Evolutionary conservation across 2,888 invertebrate genomes (phyloP), one percentile per base, ranked within the genome.

Genomic region (Morpho achilles): DNA sequence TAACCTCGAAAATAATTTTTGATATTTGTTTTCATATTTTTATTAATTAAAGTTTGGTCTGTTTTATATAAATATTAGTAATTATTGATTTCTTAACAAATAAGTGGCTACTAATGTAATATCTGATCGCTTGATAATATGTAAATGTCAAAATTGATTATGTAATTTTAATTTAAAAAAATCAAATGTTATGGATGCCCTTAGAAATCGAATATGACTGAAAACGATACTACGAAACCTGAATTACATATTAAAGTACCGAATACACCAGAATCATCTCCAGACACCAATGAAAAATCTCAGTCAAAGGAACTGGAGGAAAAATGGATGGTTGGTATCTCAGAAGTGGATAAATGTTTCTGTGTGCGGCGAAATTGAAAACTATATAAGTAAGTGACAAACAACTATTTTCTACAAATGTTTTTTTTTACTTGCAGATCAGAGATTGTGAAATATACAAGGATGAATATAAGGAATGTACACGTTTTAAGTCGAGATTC

Each of bases 401-500:
- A 16, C 3, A 43, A 8, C 3, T 7, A 43, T 43, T 43, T 43
- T 7, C 9, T 10, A 10, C 4, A 45, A n/a, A 1, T 10, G 1
- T 45, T 45, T 4, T 39, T 23, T 22, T n/a, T 59, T 58, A 49
- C 71, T 88, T 85, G 32, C 76, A 97, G 97, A 94, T 97, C 52
- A 91, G 96, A 68, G 94, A 95, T 7, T 97, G 97, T 79, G 82
- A 92, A n/a, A 70, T 93, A n/a, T 97, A 97, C 74, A 92, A 94
- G 70, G 95, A 94, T 55, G 97, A 97, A 86, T 96, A 96, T 73
- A 89, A 91, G 23, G 96, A 97, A 67, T 97, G 97, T 77, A 94
- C 86, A 54, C 94, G 95, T 68, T 84, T 96, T 22, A 93, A 86
- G 80, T 95, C 92, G 0, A 91, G 97, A 66, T 96, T 97, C 71